These are phyloP conservation scores for Drosophila niveifrons DNA, from an alignment of 2,888 invertebrate genomes.

Conservation along the genomic window DNA sequence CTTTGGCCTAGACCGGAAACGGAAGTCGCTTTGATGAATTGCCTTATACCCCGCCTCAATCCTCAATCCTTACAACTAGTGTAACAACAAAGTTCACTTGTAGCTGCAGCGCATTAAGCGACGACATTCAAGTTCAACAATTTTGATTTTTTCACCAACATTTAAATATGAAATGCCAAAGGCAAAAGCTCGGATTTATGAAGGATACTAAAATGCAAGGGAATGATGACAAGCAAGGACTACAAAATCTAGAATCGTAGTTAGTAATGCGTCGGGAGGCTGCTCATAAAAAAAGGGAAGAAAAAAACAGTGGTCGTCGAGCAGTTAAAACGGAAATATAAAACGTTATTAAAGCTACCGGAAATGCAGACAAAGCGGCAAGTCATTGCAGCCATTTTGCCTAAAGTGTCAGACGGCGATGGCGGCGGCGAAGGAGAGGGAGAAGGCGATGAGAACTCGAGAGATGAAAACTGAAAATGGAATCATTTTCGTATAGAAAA, in stretches of 20 bases:
- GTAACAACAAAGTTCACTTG: neutral
- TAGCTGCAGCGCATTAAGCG: constrained; percentile 5
- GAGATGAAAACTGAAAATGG: constrained; percentile 42
- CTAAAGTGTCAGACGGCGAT: constrained; percentile 63
- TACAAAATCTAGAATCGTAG: neutral
- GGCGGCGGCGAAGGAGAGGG: no score
- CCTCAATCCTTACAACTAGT: neutral
- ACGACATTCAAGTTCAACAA: constrained; percentile 40
- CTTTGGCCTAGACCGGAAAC: constrained; percentile 66
- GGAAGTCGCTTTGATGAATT: constrained; percentile 78
- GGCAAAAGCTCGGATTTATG: constrained; percentile 38
- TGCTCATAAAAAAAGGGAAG: constrained; percentile 18
- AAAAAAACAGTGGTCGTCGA: neutral
- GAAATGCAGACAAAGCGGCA: constrained; percentile 79
- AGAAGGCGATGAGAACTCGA: constrained; percentile 33
- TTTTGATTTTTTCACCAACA: constrained; percentile 12
- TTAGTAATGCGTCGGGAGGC: constrained; percentile 21
- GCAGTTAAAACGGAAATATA: constrained; percentile 43
- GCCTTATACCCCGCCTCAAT: constrained; percentile 21
- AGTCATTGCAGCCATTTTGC: constrained; percentile 70
- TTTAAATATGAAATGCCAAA: constrained; percentile 16
- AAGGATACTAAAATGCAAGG: constrained; percentile 12
- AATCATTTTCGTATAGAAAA: constrained; percentile 51
- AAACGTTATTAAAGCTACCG: constrained; percentile 75
- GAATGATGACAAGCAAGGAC: neutral